These are phyloP conservation scores for Bibio marci DNA, from an alignment of 2,888 invertebrate genomes.

Conservation along the genomic window DNA sequence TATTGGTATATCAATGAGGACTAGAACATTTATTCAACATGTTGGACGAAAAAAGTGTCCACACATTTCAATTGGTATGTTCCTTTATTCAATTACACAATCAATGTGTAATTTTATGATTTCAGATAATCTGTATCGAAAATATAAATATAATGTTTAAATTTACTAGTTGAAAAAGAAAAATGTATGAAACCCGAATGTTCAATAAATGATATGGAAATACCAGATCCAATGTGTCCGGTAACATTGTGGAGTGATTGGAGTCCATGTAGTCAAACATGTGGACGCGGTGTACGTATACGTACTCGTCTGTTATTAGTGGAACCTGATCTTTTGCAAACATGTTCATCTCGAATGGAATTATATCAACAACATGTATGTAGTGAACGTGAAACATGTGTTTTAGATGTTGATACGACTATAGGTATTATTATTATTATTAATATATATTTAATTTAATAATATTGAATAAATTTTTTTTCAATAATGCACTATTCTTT, in stretches of 20 bases:
- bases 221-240: conserved; percentile 47
- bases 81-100: conserved; percentile 11
- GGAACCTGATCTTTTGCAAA: conserved; percentile 42
- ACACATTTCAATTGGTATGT: conserved; percentile 46
- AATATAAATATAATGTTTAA: neutral
- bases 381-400: conserved; percentile 45
- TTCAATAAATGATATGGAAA: conserved; percentile 34
- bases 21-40: conserved; percentile 54
- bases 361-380: conserved; percentile 62
- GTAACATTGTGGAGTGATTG: conserved; percentile 83
- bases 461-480: neutral
- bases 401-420: conserved; percentile 54
- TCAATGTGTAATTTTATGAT: neutral
- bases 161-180: conserved; percentile 50
- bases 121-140: neutral
- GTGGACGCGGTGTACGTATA: conserved; percentile 61
- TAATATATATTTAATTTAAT: neutral
- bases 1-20: conserved; percentile 54
- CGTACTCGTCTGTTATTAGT: conserved; percentile 55
- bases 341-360: conserved; percentile 49
- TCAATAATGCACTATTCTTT: neutral
- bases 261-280: conserved; percentile 81
- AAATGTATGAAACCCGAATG: conserved; percentile 55
- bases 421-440: conserved; percentile 38
- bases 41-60: conserved; percentile 68